Base-by-base conservation (phyloP, 1,140 invertebrate species). In the Papilio aristodemus region DNA sequence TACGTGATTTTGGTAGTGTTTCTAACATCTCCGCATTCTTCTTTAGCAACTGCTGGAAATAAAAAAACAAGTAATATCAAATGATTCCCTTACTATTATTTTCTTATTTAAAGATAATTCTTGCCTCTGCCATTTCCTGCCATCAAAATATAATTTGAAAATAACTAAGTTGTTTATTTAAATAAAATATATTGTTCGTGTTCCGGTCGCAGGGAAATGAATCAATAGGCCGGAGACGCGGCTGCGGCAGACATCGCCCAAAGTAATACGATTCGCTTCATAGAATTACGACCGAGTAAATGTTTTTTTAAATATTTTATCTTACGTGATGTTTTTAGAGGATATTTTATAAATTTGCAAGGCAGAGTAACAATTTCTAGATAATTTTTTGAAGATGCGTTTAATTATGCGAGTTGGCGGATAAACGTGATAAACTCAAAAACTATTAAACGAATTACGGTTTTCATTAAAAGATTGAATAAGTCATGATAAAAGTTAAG, bases 221-320 rank as follows among this genome's bases (percentile, higher is more conserved):
- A 59, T 59, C 57, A 13, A 59, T 59, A 13, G n/a, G 57, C 27
- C 19, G 46, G 10, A 17, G 57, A 36, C 27, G 57, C 27, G 1
- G 57, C 27, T 27, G 9, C 13, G 13, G 3, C 3, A 41, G 9
- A 41, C 50, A 17, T 32, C 57, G 13, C 11, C n/a, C 57, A 13
- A n/a, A 9, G 57, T 32, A 36, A 59, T 59, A 4, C 14, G 57
- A 59, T 36, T 36, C 57, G 13, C 46, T 17, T 59, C 25, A 32
- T 59, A 25, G 57, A 59, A 59, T 59, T 59, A 59, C 57, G 27
- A 36, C 57, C 57, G 14, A 59, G 57, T 14, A 14, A 59, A 59
- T 59, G 27, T 14, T 59, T 59, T 36, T 57, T 13, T 54, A n/a
- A 36, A 0, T 36, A 17, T 36, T 59, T 59, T 59, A 14, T 27